These are phyloP conservation scores for Xestia ashworthii DNA, from an alignment of 2,888 invertebrate genomes.

Conservation along the genomic window DNA sequence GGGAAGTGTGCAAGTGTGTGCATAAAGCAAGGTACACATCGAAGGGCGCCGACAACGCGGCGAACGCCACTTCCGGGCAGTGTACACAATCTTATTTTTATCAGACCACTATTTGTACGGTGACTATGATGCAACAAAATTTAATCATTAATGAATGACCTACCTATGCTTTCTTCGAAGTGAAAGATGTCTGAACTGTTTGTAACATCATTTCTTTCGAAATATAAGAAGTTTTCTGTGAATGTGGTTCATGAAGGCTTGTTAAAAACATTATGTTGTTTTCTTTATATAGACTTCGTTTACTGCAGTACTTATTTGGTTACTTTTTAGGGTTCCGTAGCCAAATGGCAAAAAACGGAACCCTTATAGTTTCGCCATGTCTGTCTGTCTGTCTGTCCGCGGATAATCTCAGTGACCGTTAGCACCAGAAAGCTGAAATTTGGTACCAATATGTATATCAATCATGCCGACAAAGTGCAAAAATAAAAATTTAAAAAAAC, in stretches of 20 bases:
- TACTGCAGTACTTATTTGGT: background rate
- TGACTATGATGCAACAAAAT: constrained; percentile 34
- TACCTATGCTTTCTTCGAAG: background rate
- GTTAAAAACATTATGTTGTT: background rate
- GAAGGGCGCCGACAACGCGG: constrained; percentile 37
- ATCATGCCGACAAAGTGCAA: too few species aligned
- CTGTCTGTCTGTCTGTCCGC: too few species aligned
- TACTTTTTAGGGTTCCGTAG: too few species aligned
- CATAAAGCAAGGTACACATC: constrained; percentile 59
- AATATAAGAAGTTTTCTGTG: background rate
- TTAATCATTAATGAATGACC: background rate
- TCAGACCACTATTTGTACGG: constrained; percentile 59
- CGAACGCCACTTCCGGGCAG: constrained; percentile 64
- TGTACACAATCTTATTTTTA: constrained; percentile 62
- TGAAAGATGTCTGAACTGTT: background rate
- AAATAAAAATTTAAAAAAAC: too few species aligned
- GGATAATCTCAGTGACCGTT: too few species aligned
- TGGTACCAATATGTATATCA: too few species aligned
- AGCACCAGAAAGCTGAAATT: too few species aligned
- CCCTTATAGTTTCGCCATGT: too few species aligned
- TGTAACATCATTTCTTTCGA: background rate
- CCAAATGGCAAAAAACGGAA: too few species aligned
- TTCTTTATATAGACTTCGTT: background rate
- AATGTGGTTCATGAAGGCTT: background rate
- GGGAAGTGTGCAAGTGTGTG: constrained; percentile 60